These are phyloP conservation scores for Opisthograptis luteolata DNA, from an alignment of 2,888 invertebrate genomes.

Conservation along the genomic window DNA sequence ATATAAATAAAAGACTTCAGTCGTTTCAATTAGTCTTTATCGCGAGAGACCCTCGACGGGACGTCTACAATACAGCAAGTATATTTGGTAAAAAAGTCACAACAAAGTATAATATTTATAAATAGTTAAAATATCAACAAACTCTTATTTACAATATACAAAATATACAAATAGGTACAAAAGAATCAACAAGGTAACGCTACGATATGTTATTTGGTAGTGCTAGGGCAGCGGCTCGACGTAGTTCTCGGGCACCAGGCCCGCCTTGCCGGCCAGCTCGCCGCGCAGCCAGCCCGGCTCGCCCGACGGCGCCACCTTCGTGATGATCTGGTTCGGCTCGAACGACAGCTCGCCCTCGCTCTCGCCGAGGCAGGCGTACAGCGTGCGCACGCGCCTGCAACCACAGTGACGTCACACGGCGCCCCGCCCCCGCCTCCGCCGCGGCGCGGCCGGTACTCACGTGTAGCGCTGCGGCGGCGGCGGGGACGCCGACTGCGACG, in stretches of 20 bases:
- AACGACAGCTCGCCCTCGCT: slow-evolving; percentile 98
- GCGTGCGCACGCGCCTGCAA: slow-evolving; percentile 92
- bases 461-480: slow-evolving; percentile 40
- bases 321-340: slow-evolving; percentile 99
- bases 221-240: slow-evolving; percentile 92
- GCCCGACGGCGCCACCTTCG: slow-evolving; percentile 95
- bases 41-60: slow-evolving; percentile 43
- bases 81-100: slow-evolving; percentile 83
- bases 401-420: background rate
- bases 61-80: slow-evolving; percentile 48
- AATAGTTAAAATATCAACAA: slow-evolving; percentile 81
- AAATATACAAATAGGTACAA: slow-evolving; percentile 75
- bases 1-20: slow-evolving; percentile 12
- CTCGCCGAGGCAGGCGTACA: slow-evolving; percentile 98
- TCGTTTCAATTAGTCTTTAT: slow-evolving; percentile 34
- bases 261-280: slow-evolving; percentile 94
- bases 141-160: slow-evolving; percentile 81
- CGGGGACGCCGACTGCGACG: slow-evolving; percentile 79
- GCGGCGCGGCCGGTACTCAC: slow-evolving; percentile 22
- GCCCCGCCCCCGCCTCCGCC: too few species aligned
- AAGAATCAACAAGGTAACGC: slow-evolving; percentile 69
- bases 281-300: slow-evolving; percentile 99
- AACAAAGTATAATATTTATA: slow-evolving; percentile 79
- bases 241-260: slow-evolving; percentile 98
- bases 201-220: slow-evolving; percentile 48